Evolutionary conservation across 2,113 vertebrate species (phyloP), one percentile per base, ranked within the genome.

Genomic region (Spea bombifrons): DNA sequence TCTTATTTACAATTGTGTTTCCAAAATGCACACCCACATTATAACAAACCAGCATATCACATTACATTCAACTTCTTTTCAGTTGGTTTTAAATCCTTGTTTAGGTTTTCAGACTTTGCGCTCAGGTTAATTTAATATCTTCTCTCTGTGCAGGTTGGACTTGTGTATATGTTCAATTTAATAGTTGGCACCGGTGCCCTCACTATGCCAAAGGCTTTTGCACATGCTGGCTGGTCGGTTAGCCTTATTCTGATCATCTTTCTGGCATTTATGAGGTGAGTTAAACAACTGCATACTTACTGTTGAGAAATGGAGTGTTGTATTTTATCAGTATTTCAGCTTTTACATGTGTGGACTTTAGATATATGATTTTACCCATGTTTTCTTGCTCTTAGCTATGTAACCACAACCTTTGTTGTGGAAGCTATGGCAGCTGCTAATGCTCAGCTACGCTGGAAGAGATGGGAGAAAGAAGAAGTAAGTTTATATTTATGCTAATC

Each of bases 121-220:
- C 30, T n/a, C n/a, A n/a, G n/a, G 55, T 57, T 9, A 10, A 30
- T 59, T 59, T 59, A 13, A 0, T 50, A 17, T 75, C 9, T 50
- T 8, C 0, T 13, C 0, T 82, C 67, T 84, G 45, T 89, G 12
- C 86, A 99, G 97, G 95, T 99, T n/a, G 97, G 97, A 12, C 88
- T 99, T 86, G 93, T 99, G 80, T 99, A 98, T 83, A 99, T 98
- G 97, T 99, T 99, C 84, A 99, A 99, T 83, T 92, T 99, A 83
- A 99, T 99, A 0, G 96, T 99, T 0, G 97, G 97, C 12, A 99
- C 97, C 0, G 97, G 97, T 7, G 97, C 97, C 0, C 90, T 99
- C 78, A 99, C 97, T 69, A 99, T 99, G 97, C 97, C 97, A 6
- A 95, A 92, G 88, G 96, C 97, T 83, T 99, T 99, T 44, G 96